Evolutionary conservation across 2,113 vertebrate species (phyloP).

Genomic region (Malaclemys terrapin): DNA sequence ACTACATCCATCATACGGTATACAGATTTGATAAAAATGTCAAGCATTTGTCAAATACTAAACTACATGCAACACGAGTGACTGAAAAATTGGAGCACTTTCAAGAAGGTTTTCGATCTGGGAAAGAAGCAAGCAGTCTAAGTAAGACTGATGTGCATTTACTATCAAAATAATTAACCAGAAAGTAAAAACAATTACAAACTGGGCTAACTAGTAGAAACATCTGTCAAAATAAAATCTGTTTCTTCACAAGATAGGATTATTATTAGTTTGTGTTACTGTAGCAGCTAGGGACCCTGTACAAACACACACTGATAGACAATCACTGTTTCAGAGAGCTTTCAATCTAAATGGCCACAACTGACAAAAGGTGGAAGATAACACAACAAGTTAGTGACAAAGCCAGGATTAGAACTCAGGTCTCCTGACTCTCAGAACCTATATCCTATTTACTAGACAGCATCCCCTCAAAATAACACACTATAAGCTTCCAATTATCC

Average conservation of each 20-base stretch:
- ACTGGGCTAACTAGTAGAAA: constrained; percentile 5
- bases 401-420: not conserved
- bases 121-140: not conserved
- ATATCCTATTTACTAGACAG: not conserved
- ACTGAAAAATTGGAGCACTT: not conserved
- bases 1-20: not conserved
- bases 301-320: not conserved
- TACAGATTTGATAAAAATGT: constrained; percentile 15
- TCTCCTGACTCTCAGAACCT: not conserved
- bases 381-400: not conserved
- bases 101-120: not conserved
- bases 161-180: not conserved
- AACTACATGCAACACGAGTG: not conserved
- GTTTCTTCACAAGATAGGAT: not conserved
- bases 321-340: not conserved
- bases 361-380: not conserved
- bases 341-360: not conserved
- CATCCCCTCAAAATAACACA: not conserved
- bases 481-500: not conserved
- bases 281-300: not conserved
- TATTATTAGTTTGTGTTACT: not conserved
- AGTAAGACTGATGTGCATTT: not conserved
- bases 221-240: not conserved
- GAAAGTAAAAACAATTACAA: not conserved
- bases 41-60: not conserved